Percentiles rank a stretch among this genome's conserved stretches.
These are phyloP conservation scores for Falco rusticolus DNA, from an alignment of 2,797 vertebrate genomes.

Conservation along the genomic window DNA sequence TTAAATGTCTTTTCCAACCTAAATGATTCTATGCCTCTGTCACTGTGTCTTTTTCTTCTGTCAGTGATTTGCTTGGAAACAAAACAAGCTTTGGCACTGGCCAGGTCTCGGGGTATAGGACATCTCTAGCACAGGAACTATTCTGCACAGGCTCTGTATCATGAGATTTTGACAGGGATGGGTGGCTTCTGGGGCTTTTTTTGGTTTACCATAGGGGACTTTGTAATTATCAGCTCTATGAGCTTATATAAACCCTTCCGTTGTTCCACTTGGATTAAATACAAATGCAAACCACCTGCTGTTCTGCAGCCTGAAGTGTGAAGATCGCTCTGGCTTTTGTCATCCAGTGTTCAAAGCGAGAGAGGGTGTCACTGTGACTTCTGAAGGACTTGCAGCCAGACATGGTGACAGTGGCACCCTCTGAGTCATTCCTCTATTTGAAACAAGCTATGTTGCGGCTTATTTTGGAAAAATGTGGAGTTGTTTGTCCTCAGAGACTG, in stretches of 20 bases:
- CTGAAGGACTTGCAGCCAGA: slow-evolving; percentile 6
- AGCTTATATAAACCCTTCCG: background rate
- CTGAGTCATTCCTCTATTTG: background rate
- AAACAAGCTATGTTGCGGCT: background rate
- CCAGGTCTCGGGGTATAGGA: background rate
- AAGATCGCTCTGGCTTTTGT: background rate
- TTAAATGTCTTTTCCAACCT: too few relatives aligned
- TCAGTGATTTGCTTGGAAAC: background rate
- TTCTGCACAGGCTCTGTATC: background rate
- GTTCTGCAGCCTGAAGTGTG: background rate
- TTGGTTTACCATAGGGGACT: background rate
- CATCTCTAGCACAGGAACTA: background rate
- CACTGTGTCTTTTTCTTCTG: background rate
- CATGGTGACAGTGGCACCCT: slow-evolving; percentile 23
- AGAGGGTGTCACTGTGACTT: background rate
- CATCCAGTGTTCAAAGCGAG: background rate
- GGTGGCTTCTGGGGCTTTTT: background rate
- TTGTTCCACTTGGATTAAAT: background rate
- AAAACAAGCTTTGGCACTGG: background rate
- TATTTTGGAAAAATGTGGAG: slow-evolving; percentile 9
- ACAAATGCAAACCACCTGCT: background rate
- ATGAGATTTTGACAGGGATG: background rate
- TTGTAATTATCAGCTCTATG: background rate
- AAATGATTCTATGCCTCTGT: too few relatives aligned
- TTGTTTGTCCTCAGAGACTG: background rate